Evolutionary conservation across 1,140 invertebrate species (phyloP).

Genomic region (Cydia pomonella): DNA sequence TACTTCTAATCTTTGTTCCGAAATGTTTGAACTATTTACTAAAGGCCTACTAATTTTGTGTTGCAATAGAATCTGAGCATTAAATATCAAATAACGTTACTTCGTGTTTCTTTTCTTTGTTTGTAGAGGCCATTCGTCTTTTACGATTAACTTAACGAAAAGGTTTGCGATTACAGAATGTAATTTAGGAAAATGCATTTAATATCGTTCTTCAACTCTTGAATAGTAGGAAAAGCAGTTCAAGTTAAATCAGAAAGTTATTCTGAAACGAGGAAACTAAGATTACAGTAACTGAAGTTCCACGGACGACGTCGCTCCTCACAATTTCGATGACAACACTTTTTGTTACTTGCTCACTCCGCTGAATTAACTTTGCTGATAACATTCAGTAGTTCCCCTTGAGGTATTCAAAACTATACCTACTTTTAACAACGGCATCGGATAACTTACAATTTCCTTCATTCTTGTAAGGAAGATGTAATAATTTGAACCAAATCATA

Average conservation of each 20-base stretch:
- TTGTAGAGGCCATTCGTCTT: not conserved
- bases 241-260: not conserved
- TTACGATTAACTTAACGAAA: not conserved
- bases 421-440: not conserved
- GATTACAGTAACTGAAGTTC: conserved; percentile 10
- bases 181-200: not conserved
- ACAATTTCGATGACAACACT: not conserved
- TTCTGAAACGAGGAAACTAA: conserved; percentile 2
- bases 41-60: not conserved
- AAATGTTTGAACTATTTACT: not conserved
- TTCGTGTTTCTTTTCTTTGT: not conserved
- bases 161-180: not conserved
- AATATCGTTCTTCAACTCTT: not conserved
- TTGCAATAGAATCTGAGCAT: not conserved
- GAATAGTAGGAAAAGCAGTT: not conserved
- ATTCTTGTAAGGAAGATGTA: not conserved
- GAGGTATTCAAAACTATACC: not conserved
- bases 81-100: not conserved
- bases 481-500: not conserved
- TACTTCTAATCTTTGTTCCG: not conserved
- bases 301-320: not conserved
- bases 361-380: not conserved
- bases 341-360: not conserved
- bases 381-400: not conserved
- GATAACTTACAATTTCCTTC: not conserved